Evolutionary conservation across 2,888 invertebrate species (phyloP), one percentile per base, ranked within the genome.

Genomic region (Patella pellucida): DNA sequence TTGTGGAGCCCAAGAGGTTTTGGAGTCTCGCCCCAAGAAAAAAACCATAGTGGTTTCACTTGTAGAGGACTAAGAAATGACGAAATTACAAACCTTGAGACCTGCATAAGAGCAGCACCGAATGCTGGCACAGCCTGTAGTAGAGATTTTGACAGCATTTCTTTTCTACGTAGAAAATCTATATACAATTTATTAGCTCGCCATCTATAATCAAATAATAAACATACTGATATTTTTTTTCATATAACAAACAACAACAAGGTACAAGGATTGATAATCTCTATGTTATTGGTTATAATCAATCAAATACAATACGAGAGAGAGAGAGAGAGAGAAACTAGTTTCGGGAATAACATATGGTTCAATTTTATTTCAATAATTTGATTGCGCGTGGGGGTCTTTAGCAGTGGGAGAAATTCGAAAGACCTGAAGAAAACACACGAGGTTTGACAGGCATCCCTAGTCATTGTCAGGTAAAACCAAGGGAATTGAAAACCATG

Each of bases 71-170:
- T 9, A 41, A 41, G 7, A 12, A 14, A n/a, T 67, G 54, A 69
- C 52, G 71, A 71, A 23, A 71, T 16, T n/a, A 14, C n/a, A 11
- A 77, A 87, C 87, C 85, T 83, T 68, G 84, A 79, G 5, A 89
- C 81, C 76, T 90, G 89, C 15, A 88, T 81, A 3, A 90, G 82
- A 23, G 88, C 88, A 50, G 87, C 86, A 31, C 89, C 89, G 83
- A 86, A 90, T 7, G 82, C 77, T 15, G 89, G 88, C 0, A 90
- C 86, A 50, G 86, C 83, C 19, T 82, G 84, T 54, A 90, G 77
- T 71, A 89, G 78, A 14, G 72, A 83, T 16, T 76, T 72, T 2
- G 74, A 62, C 14, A 90, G 72, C 16, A 73, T 77, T 27, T 83
- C 76, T 67, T 84, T 83, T 71, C 81, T 80, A 27, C 86, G 79